Percentiles rank a stretch among this genome's conserved stretches.
Evolutionary conservation across 2,113 vertebrate genomes (phyloP).

Genomic region (Tonatia bakeri): DNA sequence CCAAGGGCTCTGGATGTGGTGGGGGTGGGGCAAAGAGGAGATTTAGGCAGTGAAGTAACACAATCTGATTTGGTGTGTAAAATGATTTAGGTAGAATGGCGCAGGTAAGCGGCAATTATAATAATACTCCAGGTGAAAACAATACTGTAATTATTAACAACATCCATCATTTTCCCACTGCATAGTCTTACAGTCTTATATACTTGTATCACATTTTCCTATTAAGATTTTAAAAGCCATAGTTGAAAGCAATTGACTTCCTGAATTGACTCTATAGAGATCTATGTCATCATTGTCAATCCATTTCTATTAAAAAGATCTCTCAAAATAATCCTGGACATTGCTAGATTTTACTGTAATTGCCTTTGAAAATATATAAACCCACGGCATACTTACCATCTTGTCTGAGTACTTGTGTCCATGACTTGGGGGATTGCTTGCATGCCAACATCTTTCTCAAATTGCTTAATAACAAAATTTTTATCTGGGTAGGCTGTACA

Average conservation of each 20-base stretch:
- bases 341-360: not conserved
- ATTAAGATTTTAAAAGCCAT: not conserved
- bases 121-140: not conserved
- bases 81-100: not conserved
- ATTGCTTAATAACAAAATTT: conserved; percentile 84
- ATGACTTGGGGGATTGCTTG: conserved; percentile 81
- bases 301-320: not conserved
- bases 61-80: not conserved
- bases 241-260: not conserved
- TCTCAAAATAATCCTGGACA: not conserved
- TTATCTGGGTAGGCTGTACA: conserved; percentile 86
- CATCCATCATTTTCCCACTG: not conserved
- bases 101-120: not conserved
- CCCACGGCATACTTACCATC: conserved; percentile 80
- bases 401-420: conserved; percentile 86
- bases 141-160: not conserved
- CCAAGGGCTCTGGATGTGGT: not conserved
- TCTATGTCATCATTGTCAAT: not conserved
- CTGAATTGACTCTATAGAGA: not conserved
- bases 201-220: not conserved
- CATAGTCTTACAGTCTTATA: not conserved
- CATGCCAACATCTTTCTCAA: conserved; percentile 82
- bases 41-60: not conserved
- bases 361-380: not conserved
- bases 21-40: not conserved